Evolutionary conservation across 37 sponge, comb jelly and placozoan genomes (phyloP).

Genomic region (Chondrilla cf. caribensis): DNA sequence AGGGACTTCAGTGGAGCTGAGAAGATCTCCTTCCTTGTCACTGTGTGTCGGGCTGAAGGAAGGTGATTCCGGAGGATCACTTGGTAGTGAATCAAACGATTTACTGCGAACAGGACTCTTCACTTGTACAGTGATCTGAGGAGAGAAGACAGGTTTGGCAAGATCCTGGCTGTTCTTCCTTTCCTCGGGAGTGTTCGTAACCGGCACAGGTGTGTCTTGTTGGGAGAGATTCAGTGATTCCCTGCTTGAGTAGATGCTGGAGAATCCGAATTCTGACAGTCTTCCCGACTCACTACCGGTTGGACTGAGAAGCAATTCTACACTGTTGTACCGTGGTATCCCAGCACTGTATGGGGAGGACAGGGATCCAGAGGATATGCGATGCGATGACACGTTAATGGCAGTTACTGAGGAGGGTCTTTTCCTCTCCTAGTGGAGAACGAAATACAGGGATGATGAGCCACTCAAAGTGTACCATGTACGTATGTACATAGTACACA

Average conservation of each 20-base stretch:
- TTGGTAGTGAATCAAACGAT: background rate
- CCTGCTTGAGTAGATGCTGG: background rate
- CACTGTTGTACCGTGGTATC: background rate
- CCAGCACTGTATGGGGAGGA: background rate
- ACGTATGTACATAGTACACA: background rate
- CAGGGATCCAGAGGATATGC: background rate
- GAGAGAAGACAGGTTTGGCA: background rate
- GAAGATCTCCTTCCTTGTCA: background rate
- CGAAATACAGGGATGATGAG: background rate
- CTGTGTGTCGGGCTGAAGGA: background rate
- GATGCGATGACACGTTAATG: background rate
- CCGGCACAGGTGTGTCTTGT: background rate
- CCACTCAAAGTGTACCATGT: no score
- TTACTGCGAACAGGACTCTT: constrained; percentile 1
- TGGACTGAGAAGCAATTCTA: constrained; percentile 6
- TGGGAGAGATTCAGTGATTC: constrained; percentile 9
- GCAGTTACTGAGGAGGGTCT: background rate
- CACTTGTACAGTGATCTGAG: background rate
- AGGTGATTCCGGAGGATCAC: no score
- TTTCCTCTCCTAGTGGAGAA: background rate
- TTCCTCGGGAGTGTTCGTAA: background rate
- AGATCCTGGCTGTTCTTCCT: background rate
- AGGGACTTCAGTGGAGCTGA: background rate
- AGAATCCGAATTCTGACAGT: background rate
- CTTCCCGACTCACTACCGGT: background rate